Conservation (phyloP, 2,888 invertebrate genomes). For the Sesia apiformis region DNA sequence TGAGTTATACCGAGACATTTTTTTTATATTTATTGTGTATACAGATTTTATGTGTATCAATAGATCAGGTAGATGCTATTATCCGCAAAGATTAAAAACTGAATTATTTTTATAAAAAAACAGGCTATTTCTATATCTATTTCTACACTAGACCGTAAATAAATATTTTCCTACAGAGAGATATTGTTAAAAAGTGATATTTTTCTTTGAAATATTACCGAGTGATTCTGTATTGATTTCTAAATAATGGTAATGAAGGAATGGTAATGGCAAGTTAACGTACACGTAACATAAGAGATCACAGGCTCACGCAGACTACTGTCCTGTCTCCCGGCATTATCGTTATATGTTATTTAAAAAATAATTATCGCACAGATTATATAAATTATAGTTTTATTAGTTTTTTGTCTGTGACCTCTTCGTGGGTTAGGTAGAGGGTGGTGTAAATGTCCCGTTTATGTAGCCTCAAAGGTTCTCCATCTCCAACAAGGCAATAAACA, state of each 20-base stretch:
- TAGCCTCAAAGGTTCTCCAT: not conserved
- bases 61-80: slow-evolving; percentile 41
- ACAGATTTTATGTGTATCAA: slow-evolving; percentile 2
- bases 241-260: slow-evolving; percentile 11
- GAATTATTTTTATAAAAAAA: slow-evolving; percentile 20
- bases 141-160: slow-evolving; percentile 6
- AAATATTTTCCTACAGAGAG: not conserved
- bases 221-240: slow-evolving; percentile 46
- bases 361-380: slow-evolving; percentile 28
- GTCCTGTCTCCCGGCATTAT: slow-evolving; percentile 7
- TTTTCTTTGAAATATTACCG: slow-evolving; percentile 3
- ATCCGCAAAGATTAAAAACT: not conserved
- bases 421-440: slow-evolving; percentile 16
- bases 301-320: slow-evolving; percentile 14
- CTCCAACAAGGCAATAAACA: no score
- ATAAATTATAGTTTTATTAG: slow-evolving; percentile 11
- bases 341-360: slow-evolving; percentile 3
- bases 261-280: slow-evolving; percentile 23
- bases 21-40: not conserved
- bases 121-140: slow-evolving; percentile 34
- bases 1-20: not conserved
- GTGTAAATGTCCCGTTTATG: not conserved
- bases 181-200: not conserved
- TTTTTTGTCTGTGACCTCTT: slow-evolving; percentile 28
- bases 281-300: slow-evolving; percentile 24